A percentile compares a stretch with the other conserved stretches of the same genome.
phyloP scores from a whole-genome alignment of 2,113 vertebrate genomes.

The Oenanthe melanoleuca region DNA sequence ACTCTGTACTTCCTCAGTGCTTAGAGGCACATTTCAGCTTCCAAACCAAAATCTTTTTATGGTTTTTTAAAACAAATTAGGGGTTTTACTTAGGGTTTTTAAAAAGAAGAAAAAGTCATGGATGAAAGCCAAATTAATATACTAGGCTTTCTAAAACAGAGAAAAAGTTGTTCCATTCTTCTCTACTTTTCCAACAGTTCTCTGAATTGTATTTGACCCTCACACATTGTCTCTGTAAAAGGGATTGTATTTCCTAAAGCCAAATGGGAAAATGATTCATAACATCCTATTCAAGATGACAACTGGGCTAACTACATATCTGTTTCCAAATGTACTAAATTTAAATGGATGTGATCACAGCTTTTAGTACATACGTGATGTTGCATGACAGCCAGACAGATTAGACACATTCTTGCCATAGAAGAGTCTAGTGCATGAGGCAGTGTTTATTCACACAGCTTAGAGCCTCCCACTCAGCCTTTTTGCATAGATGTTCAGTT shows the following conservation, averaged over 20 bases:
- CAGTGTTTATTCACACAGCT: neutral
- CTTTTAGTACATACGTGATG: neutral
- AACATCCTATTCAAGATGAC: conserved; percentile 41
- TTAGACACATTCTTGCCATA: conserved; percentile 17
- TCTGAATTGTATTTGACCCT: conserved; percentile 20
- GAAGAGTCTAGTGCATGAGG: neutral
- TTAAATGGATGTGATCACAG: conserved; percentile 22
- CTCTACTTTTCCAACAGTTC: neutral
- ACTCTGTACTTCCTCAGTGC: conserved; percentile 50
- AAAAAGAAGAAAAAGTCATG: neutral
- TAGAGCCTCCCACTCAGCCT: neutral
- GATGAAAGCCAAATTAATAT: neutral
- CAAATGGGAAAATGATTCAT: conserved; percentile 59
- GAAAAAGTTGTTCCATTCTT: neutral
- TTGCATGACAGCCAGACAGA: conserved; percentile 2
- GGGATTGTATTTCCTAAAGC: conserved; percentile 45
- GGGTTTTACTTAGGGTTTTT: neutral
- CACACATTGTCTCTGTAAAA: neutral
- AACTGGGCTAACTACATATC: conserved; percentile 47
- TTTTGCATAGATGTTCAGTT: neutral
- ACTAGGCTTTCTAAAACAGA: neutral
- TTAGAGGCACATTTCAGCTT: conserved; percentile 41
- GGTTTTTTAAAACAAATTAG: conserved; percentile 11
- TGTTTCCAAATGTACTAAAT: conserved; percentile 61
- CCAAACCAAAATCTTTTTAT: conserved; percentile 27